phyloP scores from a whole-genome alignment of 2,888 invertebrate species.

The Aproaerema taeniolella region DNA sequence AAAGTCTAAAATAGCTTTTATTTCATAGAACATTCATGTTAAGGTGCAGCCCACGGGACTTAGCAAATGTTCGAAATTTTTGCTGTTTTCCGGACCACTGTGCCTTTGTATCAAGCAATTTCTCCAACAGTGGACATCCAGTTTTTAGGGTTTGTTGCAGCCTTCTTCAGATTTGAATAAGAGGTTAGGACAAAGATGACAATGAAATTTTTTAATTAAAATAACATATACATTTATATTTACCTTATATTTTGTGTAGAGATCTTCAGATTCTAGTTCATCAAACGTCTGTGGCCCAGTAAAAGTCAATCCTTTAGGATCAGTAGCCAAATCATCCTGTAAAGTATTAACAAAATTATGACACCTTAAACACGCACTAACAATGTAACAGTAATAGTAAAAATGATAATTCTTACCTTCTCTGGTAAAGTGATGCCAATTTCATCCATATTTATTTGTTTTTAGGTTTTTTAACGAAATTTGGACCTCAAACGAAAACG shows the following conservation, averaged over 20 bases:
- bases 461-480: constrained; percentile 12
- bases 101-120: too few species aligned
- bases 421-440: constrained; percentile 88
- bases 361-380: background rate
- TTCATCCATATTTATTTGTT: constrained; percentile 91
- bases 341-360: constrained; percentile 15
- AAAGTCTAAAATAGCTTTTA: too few species aligned
- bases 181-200: too few species aligned
- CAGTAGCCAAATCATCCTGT: constrained; percentile 81
- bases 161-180: too few species aligned
- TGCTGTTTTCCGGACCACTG: too few species aligned
- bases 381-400: background rate
- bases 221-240: too few species aligned
- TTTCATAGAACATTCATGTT: too few species aligned
- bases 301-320: constrained; percentile 80
- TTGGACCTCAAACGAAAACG: constrained; percentile 7
- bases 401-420: constrained; percentile 75
- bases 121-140: too few species aligned
- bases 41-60: too few species aligned
- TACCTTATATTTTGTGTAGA: constrained; percentile 97
- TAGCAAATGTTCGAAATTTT: too few species aligned
- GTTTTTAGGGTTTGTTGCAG: too few species aligned
- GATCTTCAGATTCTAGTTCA: constrained; percentile 92
- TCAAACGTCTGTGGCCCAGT: constrained; percentile 85
- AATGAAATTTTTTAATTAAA: too few species aligned